Evolutionary conservation across 2,888 invertebrate species (phyloP), one percentile per base, ranked within the genome.

Genomic region (Lagria hirta): DNA sequence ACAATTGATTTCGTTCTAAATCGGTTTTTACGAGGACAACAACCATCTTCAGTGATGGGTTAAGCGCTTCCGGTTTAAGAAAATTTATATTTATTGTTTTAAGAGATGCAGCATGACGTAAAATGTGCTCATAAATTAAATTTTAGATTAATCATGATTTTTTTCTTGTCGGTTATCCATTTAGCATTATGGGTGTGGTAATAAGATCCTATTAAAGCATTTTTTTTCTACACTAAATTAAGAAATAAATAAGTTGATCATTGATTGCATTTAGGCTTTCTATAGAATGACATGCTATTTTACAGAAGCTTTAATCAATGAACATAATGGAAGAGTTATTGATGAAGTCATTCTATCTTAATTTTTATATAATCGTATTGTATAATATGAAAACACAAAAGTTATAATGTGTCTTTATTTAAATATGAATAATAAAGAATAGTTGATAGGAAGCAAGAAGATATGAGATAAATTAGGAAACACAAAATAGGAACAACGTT

Each of bases 1-100:
- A 61, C 62, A 64, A 64, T 62, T 62, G 60, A 62, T 60, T 60
- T 56, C 46, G 57, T 55, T 55, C 50, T 37, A 48, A 49, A 55
- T 48, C 41, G n/a, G 24, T 33, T 41, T 28, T 34, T 45, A 38
- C 40, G n/a, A n/a, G n/a, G 41, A 35, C 29, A 32, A 30, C 41
- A 21, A 28, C 37, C 35, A 21, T 43, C 40, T 50, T 21, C 43
- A 28, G 35, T 45, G 45, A 43, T 36, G 18, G 21, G 36, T 28
- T 33, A 36, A 48, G 34, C 44, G 37, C 45, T 62, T 62, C 57
- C 59, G 52, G 55, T 55, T 21, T 37, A 27, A 36, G 26, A 11
- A 36, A 36, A 36, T 36, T 36, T 33, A 33, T 38, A 33, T 33
- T 41, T 41, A 41, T 41, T 18, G 32, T 41, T 41, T 24, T 24